Conservation (phyloP, 35 echinoderm and acorn worm species). For the Diadema setosum region DNA sequence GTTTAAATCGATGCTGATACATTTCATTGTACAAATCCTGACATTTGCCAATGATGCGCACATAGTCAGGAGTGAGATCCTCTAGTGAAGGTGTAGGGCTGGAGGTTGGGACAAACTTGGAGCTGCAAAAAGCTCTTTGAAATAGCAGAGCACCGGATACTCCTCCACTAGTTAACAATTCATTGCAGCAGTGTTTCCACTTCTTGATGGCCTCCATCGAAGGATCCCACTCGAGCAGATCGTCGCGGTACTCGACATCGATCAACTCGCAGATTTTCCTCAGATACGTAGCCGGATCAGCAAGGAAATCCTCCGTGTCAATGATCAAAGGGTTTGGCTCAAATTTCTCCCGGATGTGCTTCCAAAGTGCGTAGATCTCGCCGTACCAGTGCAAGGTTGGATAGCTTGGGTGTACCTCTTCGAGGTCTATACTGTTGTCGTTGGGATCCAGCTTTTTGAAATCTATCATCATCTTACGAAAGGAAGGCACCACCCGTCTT, state of each 20-base stretch:
- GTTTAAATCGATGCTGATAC: background rate
- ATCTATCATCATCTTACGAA: background rate
- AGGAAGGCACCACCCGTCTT: background rate
- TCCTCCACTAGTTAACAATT: background rate
- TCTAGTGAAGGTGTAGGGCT: background rate
- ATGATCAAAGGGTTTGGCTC: background rate
- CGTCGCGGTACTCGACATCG: background rate
- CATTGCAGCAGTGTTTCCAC: background rate
- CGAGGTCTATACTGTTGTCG: background rate
- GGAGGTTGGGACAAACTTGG: background rate
- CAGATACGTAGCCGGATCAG: background rate
- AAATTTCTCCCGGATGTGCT: background rate
- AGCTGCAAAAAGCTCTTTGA: background rate
- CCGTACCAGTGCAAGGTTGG: background rate
- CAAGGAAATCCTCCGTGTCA: slow-evolving; percentile 3
- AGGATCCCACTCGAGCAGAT: background rate
- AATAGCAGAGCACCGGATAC: background rate
- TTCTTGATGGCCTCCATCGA: background rate
- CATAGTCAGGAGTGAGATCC: background rate
- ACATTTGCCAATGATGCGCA: background rate
- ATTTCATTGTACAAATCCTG: background rate
- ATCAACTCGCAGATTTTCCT: slow-evolving; percentile 1
- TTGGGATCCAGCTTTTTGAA: background rate
- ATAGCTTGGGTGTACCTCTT: background rate
- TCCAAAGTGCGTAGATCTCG: background rate